These are phyloP conservation scores for Hirudinaria manillensis DNA, from an alignment of 2,888 invertebrate species.

Conservation along the genomic window DNA sequence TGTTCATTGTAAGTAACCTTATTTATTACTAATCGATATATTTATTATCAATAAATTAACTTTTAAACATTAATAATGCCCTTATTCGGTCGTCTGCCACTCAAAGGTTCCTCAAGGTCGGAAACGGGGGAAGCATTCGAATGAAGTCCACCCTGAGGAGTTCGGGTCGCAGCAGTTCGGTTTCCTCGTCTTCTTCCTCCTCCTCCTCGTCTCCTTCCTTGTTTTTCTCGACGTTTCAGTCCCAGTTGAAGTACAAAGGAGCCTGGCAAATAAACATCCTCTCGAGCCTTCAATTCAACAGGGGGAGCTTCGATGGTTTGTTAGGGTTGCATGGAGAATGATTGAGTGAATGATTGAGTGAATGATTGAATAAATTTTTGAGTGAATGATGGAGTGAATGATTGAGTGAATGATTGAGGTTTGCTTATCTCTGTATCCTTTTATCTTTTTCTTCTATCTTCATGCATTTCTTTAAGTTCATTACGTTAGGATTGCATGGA, in stretches of 20 bases:
- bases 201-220: not conserved
- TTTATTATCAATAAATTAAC: not conserved
- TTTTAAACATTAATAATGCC: not conserved
- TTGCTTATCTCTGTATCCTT: too few species aligned
- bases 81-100: not conserved
- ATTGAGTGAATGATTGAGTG: too few species aligned
- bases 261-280: conserved; percentile 24
- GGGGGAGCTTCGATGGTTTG: conserved; percentile 5
- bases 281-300: not conserved
- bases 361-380: not conserved
- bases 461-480: too few species aligned
- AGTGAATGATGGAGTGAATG: not conserved
- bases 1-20: too few species aligned
- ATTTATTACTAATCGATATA: too few species aligned
- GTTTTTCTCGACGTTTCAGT: not conserved
- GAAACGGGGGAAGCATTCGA: conserved; percentile 12
- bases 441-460: too few species aligned
- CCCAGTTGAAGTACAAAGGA: conserved; percentile 11
- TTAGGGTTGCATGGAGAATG: not conserved
- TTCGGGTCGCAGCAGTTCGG: conserved; percentile 9
- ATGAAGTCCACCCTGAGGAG: not conserved
- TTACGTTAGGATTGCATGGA: too few species aligned
- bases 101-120: conserved; percentile 27
- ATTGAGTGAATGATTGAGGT: too few species aligned
- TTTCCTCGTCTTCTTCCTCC: not conserved